phyloP scores from a whole-genome alignment of 2,113 vertebrate genomes.

The Ardeotis arabs region DNA sequence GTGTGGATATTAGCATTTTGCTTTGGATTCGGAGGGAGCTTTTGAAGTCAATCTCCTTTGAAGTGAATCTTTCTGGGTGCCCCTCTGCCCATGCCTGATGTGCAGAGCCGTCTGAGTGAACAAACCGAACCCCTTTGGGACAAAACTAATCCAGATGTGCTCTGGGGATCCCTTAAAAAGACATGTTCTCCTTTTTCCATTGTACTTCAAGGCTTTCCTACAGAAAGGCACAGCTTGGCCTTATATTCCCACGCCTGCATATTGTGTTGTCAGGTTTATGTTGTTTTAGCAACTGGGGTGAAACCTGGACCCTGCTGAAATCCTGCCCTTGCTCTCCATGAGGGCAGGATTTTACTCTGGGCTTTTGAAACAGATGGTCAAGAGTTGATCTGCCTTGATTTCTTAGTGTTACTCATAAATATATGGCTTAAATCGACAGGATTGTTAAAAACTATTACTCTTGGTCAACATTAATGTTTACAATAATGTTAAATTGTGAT shows the following conservation, averaged over 20 bases:
- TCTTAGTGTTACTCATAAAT: background rate
- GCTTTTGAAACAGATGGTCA: background rate
- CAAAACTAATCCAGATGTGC: background rate
- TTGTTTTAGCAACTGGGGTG: background rate
- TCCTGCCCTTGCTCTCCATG: background rate
- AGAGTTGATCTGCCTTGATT: background rate
- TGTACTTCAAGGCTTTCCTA: background rate
- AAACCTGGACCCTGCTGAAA: background rate
- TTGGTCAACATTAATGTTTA: background rate
- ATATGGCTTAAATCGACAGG: background rate
- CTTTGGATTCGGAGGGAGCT: background rate
- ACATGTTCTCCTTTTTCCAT: background rate
- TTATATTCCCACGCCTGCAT: background rate
- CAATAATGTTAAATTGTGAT: background rate
- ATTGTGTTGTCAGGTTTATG: background rate
- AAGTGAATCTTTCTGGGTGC: background rate
- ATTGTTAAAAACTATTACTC: background rate
- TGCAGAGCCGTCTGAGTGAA: background rate
- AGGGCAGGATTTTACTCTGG: background rate
- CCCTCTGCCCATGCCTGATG: background rate
- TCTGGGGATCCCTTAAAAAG: background rate
- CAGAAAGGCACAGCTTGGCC: background rate
- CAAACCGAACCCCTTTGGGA: background rate
- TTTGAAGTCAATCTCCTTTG: slow-evolving; percentile 54
- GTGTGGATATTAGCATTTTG: slow-evolving; percentile 14